Evolutionary conservation across 2,113 vertebrate species (phyloP), one percentile per base, ranked within the genome.

Genomic region (Hymenochirus boettgeri): DNA sequence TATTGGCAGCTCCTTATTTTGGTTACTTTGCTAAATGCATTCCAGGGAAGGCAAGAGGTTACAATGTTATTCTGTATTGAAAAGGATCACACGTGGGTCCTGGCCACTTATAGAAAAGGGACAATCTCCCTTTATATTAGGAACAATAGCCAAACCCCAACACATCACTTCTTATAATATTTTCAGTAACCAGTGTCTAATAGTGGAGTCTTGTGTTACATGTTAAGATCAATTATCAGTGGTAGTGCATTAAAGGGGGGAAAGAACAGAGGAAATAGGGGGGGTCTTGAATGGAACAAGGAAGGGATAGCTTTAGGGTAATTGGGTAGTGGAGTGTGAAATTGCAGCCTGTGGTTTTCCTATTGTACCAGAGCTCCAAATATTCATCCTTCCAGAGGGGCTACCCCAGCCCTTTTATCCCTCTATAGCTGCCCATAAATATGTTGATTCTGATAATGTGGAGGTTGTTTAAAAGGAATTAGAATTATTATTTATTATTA

Each of bases 301-400:
- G 89, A 87, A 88, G 87, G 65, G 65, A 67, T 94, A 88, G 93
- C 93, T 95, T 94, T 90, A 94, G 94, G 95, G 92, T 89, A 85
- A 93, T 91, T 94, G 94, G 91, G 91, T 93, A 89, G 81, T 86
- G 85, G 90, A 91, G 87, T 93, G 94, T 98, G 95, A 98, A 97
- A 98, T 97, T 97, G 93, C 92, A 93, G 93, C 94, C 93, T 90
- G 86, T 90, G 93, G 94, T 92, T 93, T 90, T 93, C 95, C 93
- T 94, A 96, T 97, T 95, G 92, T 93, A 96, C 89, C 93, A 98
- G 92, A 95, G 92, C 92, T 92, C 90, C 95, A 90, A 94, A 96
- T 92, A 90, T 85, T 87, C 88, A 89, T 89, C 89, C 91, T 92
- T 86, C 90, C 89, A 89, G 88, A 89, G 86, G 92, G 75, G 88